These are phyloP conservation scores for Paracentrotus lividus DNA, from an alignment of 53 echinoderm and acorn worm genomes.

Conservation along the genomic window DNA sequence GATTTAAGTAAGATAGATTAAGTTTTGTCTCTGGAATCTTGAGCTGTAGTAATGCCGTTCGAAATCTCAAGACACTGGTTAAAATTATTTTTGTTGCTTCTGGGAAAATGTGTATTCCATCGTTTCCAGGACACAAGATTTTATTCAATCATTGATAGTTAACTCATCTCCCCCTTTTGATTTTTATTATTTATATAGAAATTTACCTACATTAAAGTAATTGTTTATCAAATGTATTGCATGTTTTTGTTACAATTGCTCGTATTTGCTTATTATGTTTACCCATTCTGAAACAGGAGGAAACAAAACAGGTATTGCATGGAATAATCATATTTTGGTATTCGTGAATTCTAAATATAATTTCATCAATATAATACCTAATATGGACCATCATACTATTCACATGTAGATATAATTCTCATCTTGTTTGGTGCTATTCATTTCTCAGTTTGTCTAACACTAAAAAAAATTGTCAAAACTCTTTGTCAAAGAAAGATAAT, in stretches of 20 bases:
- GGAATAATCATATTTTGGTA: neutral
- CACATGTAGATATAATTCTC: neutral
- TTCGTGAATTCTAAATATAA: neutral
- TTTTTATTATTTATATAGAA: no score
- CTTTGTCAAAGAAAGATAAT: neutral
- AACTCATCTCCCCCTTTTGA: no score
- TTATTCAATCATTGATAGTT: no score
- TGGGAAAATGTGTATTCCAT: no score
- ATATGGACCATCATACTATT: neutral
- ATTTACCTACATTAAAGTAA: no score
- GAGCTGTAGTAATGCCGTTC: no score
- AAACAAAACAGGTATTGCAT: conserved; percentile 38
- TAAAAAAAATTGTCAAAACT: neutral
- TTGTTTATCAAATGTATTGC: neutral
- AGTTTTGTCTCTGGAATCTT: neutral
- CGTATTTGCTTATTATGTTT: conserved; percentile 3
- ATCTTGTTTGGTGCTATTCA: neutral
- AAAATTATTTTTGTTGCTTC: no score
- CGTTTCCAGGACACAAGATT: no score
- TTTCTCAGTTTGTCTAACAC: neutral
- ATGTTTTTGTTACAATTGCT: neutral
- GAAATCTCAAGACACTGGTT: no score
- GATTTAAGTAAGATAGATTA: neutral
- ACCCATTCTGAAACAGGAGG: conserved; percentile 35
- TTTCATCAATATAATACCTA: neutral